phyloP scores from a whole-genome alignment of 1,140 invertebrate genomes.

The Drosophila yakuba region DNA sequence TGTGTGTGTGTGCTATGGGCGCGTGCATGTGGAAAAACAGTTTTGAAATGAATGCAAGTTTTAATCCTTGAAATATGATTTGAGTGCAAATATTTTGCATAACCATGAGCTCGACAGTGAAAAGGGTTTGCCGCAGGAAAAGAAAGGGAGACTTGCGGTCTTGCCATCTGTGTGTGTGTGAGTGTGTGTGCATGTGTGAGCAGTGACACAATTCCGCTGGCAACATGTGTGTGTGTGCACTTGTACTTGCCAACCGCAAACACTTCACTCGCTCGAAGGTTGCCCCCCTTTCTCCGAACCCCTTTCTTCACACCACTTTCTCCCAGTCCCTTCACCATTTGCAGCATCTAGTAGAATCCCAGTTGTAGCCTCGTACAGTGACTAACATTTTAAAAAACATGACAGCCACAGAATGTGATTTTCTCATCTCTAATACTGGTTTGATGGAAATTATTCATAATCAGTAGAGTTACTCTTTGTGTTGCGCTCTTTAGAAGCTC shows the following conservation, averaged over 20 bases:
- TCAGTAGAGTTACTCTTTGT: too few relatives aligned
- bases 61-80: constrained; percentile 84
- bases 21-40: constrained; percentile 80
- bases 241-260: constrained; percentile 82
- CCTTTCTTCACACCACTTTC: not conserved
- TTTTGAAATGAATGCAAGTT: constrained; percentile 82
- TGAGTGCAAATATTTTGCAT: constrained; percentile 83
- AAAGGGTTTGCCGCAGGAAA: constrained; percentile 41
- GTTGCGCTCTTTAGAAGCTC: too few relatives aligned
- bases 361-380: constrained; percentile 29
- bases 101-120: constrained; percentile 74
- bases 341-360: not conserved
- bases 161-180: constrained; percentile 17
- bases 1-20: constrained; percentile 14
- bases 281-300: constrained; percentile 25
- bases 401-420: not conserved
- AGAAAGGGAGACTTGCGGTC: constrained; percentile 47
- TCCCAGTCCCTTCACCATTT: not conserved
- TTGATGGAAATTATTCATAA: not conserved
- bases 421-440: not conserved
- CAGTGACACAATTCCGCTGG: constrained; percentile 76
- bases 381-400: not conserved
- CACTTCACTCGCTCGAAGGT: constrained; percentile 77
- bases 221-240: constrained; percentile 62
- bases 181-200: constrained; percentile 29